phyloP scores from a whole-genome alignment of 1,140 invertebrate genomes.

The Drosophila ambigua region DNA sequence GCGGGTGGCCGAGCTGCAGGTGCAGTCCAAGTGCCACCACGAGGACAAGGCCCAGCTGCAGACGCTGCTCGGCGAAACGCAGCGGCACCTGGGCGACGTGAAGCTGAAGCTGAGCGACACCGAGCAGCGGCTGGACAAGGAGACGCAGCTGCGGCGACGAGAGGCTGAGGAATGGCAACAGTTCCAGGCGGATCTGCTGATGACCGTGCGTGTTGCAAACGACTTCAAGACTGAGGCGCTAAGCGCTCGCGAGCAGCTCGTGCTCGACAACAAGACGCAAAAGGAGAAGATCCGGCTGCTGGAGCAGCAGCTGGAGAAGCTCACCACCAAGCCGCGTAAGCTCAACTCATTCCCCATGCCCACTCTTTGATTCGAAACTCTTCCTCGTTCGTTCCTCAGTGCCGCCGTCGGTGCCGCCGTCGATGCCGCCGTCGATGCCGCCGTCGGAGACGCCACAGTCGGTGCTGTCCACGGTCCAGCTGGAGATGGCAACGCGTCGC shows the following conservation, averaged over 20 bases:
- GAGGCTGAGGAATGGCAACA: constrained; percentile 95
- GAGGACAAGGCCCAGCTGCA: constrained; percentile 91
- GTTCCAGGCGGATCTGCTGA: constrained; percentile 95
- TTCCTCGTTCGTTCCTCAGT: constrained; percentile 26
- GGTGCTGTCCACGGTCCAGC: constrained; percentile 85
- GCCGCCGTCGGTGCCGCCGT: constrained; percentile 84
- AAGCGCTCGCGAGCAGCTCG: constrained; percentile 91
- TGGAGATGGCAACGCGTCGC: constrained; percentile 86
- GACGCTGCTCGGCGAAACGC: constrained; percentile 87
- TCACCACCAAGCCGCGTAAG: constrained; percentile 84
- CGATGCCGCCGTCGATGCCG: constrained; percentile 84
- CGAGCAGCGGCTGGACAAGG: constrained; percentile 86
- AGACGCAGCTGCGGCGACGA: constrained; percentile 86
- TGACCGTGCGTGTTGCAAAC: constrained; percentile 96
- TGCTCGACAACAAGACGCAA: constrained; percentile 92
- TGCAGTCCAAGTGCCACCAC: constrained; percentile 88
- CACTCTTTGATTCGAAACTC: neutral
- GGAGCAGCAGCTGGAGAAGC: constrained; percentile 91
- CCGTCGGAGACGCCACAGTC: constrained; percentile 85
- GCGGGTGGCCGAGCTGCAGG: constrained; percentile 89
- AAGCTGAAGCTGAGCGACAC: constrained; percentile 85
- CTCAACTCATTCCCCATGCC: neutral
- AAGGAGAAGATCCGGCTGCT: constrained; percentile 90
- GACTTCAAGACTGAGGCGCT: constrained; percentile 96
- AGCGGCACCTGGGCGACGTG: constrained; percentile 87